phyloP scores from a whole-genome alignment of 2,113 vertebrate species.

The Pangasianodon gigas region DNA sequence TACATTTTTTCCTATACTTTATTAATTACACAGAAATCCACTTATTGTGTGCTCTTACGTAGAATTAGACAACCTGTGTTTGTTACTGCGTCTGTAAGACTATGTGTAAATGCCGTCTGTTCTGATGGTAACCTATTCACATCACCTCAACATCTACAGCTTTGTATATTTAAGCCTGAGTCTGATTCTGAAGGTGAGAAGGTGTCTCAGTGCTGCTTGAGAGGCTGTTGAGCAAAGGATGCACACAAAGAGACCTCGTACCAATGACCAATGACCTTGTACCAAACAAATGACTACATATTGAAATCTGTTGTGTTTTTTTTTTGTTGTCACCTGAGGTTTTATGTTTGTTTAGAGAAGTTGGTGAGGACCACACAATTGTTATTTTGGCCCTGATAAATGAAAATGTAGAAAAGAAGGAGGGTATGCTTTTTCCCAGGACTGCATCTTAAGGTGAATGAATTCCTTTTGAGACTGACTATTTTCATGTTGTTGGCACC shows the following conservation, averaged over 20 bases:
- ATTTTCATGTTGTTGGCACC: not conserved
- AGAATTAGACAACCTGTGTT: not conserved
- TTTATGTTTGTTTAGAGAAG: not conserved
- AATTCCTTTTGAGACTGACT: not conserved
- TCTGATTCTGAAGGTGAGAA: not conserved
- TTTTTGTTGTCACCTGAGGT: not conserved
- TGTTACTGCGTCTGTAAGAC: not conserved
- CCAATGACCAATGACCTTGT: too few relatives aligned
- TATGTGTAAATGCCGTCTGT: not conserved
- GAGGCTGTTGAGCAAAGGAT: not conserved
- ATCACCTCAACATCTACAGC: not conserved
- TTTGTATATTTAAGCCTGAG: too few relatives aligned
- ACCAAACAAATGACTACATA: not conserved
- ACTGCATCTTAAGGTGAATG: not conserved
- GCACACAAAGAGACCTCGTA: not conserved
- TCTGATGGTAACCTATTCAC: not conserved
- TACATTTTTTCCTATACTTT: not conserved
- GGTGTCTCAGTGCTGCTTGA: not conserved
- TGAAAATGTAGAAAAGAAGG: too few relatives aligned
- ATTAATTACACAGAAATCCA: not conserved
- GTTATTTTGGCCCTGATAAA: too few relatives aligned
- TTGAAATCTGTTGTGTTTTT: not conserved
- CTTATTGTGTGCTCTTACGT: not conserved
- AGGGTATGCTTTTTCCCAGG: too few relatives aligned
- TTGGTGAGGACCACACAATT: too few relatives aligned